These are phyloP conservation scores for Pantelozetes paolii DNA, from an alignment of 2,888 invertebrate species.

Conservation along the genomic window DNA sequence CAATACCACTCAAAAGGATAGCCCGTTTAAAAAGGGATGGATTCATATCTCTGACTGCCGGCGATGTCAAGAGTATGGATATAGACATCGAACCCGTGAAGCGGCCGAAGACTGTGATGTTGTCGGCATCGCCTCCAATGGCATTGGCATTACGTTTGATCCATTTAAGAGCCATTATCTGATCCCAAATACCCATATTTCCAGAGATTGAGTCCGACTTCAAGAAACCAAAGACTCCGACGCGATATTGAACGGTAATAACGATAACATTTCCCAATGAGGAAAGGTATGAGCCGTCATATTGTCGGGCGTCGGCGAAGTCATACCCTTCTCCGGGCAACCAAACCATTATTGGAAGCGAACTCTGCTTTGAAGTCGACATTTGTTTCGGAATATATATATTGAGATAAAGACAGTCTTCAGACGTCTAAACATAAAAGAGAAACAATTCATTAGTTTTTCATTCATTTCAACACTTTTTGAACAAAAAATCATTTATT, in stretches of 20 bases:
- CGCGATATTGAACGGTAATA: slow-evolving; percentile 58
- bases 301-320: slow-evolving; percentile 51
- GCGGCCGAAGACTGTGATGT: slow-evolving; percentile 51
- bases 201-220: slow-evolving; percentile 49
- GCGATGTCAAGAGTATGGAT: slow-evolving; percentile 47
- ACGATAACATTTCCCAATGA: slow-evolving; percentile 57
- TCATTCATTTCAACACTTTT: not conserved
- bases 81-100: slow-evolving; percentile 51
- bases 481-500: no score
- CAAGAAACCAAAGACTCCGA: slow-evolving; percentile 54
- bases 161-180: slow-evolving; percentile 51
- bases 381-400: slow-evolving; percentile 64
- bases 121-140: slow-evolving; percentile 50
- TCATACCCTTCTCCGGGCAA: slow-evolving; percentile 53
- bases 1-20: slow-evolving; percentile 50
- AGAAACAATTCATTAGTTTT: not conserved
- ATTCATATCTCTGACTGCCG: slow-evolving; percentile 38
- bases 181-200: slow-evolving; percentile 52
- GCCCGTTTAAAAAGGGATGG: slow-evolving; percentile 48
- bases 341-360: slow-evolving; percentile 63
- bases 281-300: slow-evolving; percentile 57
- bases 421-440: slow-evolving; percentile 51
- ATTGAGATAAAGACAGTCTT: slow-evolving; percentile 77
- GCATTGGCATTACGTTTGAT: slow-evolving; percentile 48
- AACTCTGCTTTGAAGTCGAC: slow-evolving; percentile 54